phyloP scores from a whole-genome alignment of 2,113 vertebrate genomes.

The Otis tarda region DNA sequence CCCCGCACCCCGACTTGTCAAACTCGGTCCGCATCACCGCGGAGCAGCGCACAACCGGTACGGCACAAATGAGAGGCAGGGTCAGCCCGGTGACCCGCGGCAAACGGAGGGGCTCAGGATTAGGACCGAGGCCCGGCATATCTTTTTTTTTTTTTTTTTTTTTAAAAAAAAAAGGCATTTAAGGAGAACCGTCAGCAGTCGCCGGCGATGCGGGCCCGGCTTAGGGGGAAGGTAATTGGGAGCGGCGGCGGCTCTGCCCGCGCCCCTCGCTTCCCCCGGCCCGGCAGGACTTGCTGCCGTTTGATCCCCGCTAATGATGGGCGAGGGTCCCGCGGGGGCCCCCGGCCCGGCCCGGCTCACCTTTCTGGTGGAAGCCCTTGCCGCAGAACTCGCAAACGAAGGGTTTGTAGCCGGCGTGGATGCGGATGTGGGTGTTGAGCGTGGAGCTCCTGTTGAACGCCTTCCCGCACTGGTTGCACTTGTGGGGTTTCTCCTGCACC shows the following conservation, averaged over 20 bases:
- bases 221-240: constrained; percentile 21
- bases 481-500: constrained; percentile 93
- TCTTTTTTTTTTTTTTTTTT: constrained; percentile 65
- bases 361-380: constrained; percentile 99
- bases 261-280: neutral
- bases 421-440: constrained; percentile 96
- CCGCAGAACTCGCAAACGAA: constrained; percentile 98
- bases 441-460: constrained; percentile 99
- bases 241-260: neutral
- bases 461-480: constrained; percentile 97
- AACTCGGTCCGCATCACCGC: constrained; percentile 86
- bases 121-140: constrained; percentile 71
- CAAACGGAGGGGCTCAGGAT: constrained; percentile 76
- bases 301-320: constrained; percentile 33
- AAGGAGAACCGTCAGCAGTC: constrained; percentile 12
- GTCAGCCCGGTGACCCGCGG: constrained; percentile 82
- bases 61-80: constrained; percentile 69
- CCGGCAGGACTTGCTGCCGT: neutral
- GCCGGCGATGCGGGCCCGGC: neutral
- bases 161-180: constrained; percentile 51
- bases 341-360: constrained; percentile 67
- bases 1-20: constrained; percentile 88
- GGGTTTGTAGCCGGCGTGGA: constrained; percentile 98
- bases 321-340: neutral
- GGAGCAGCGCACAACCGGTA: constrained; percentile 69